Evolutionary conservation across 2,888 invertebrate species (phyloP), one percentile per base, ranked within the genome.

Genomic region (Clostera curtula): DNA sequence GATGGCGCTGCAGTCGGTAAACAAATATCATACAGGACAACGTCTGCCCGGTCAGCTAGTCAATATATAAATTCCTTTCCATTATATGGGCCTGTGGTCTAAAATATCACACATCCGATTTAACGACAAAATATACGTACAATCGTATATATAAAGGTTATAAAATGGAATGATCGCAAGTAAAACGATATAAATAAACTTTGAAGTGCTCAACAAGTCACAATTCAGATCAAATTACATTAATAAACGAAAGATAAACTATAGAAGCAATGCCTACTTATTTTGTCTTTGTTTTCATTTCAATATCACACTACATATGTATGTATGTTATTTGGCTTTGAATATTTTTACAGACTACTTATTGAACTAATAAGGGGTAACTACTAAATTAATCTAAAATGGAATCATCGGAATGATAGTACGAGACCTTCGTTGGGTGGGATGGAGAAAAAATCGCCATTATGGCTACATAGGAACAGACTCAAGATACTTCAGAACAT

Each of bases 181-280:
- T 43, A 61, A 61, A 67, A 62, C 50, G 49, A 53, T 51, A 46
- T 48, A 40, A 43, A 63, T 72, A 72, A 66, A 71, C 57, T 68
- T 65, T 70, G 44, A 62, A 69, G 15, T 63, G 43, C 53, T 48
- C 58, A 75, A 76, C 68, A 64, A 60, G 65, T 63, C 55, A 59
- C 55, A 68, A 54, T 67, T 79, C 80, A 73, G 68, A 72, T 71
- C 69, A 64, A 63, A 64, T 67, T 68, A 57, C 62, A 64, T 69
- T 66, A 57, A 46, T 34, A 56, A 56, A 53, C 40, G 46, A 41
- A n/a, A n/a, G n/a, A n/a, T n/a, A n/a, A n/a, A n/a, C n/a, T 22
- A 25, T 36, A 37, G 39, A 32, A 42, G 29, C 24, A 55, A 58
- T 51, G 37, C 36, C 19, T 38, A 43, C 31, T 36, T 43, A 37